Evolutionary conservation across 2,113 vertebrate species (phyloP).

Genomic region (Nycticorax nycticorax): DNA sequence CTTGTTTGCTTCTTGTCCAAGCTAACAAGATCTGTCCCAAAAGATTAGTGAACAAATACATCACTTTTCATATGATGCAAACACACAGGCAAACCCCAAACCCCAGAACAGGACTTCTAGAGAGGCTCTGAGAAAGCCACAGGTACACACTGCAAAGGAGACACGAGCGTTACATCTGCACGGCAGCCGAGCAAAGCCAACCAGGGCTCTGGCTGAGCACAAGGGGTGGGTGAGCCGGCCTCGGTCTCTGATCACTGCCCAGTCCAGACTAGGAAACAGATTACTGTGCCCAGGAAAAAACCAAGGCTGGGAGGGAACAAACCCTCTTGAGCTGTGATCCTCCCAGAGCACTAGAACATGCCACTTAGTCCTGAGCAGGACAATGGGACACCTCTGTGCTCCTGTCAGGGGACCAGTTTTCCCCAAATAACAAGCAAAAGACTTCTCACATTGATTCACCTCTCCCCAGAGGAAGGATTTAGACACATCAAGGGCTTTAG

Average conservation of each 20-base stretch:
- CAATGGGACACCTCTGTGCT: not conserved
- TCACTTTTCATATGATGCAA: not conserved
- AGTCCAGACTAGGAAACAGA: not conserved
- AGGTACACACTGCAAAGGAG: not conserved
- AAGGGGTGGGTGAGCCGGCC: not conserved
- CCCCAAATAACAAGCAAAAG: not conserved
- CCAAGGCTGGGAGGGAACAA: not conserved
- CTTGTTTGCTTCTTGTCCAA: not conserved
- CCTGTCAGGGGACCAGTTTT: accelerated
- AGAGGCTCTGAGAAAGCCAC: not conserved
- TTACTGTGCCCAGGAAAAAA: not conserved
- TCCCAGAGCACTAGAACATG: not conserved
- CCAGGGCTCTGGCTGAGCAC: not conserved
- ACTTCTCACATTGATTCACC: not conserved
- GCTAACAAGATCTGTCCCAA: not conserved
- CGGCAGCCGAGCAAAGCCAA: not conserved
- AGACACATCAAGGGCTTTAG: not conserved
- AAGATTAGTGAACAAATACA: not conserved
- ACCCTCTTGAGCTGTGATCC: not conserved
- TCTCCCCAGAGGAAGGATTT: not conserved
- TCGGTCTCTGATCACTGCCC: not conserved
- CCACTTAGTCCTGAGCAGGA: not conserved
- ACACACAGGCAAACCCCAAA: not conserved
- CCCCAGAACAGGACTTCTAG: not conserved
- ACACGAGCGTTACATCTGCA: accelerated